Evolutionary conservation across 2,888 invertebrate species (phyloP), one percentile per base, ranked within the genome.

Genomic region (Torymus auratus): DNA sequence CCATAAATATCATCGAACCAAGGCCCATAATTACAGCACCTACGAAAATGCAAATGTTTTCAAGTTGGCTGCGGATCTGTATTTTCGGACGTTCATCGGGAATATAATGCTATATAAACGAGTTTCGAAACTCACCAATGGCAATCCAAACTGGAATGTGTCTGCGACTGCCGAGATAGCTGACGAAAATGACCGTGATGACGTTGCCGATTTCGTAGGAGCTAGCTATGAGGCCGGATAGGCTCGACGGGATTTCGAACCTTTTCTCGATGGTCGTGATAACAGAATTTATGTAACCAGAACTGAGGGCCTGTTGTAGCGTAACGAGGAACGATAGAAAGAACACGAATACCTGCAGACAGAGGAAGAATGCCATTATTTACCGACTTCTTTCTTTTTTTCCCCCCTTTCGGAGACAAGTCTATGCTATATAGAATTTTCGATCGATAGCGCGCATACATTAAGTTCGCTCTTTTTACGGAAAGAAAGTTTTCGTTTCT

Each of bases 241-340:
- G 95, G 90, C 96, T 96, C 90, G 97, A 97, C 82, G 97, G 97
- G 89, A 98, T 97, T 91, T 98, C 97, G 89, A 96, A 96, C 84
- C 98, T 95, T 91, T 98, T 98, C 92, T 98, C 98, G 88, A 98
- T 98, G 78, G 98, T 98, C 85, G 98, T 98, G 91, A 98, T 98
- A 91, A 98, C 98, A 91, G 97, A 97, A 92, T 97, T 97, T 86
- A 97, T 96, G 91, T 97, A 97, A 85, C 97, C 97, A 83, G 97
- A 97, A 91, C 97, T 96, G 84, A 97, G 92, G 23, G 96, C 97
- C 92, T 97, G 97, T 91, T 97, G 97, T 85, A 97, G 93, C 87
- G 97, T 97, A 88, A 97, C 97, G 89, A 97, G 94, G 92, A 97
- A 94, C 89, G 97, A 97, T 86, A 97, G 94, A 88, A 97, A 94